Base-by-base conservation (phyloP, 2,888 invertebrate genomes). In the Melolontha melolontha region DNA sequence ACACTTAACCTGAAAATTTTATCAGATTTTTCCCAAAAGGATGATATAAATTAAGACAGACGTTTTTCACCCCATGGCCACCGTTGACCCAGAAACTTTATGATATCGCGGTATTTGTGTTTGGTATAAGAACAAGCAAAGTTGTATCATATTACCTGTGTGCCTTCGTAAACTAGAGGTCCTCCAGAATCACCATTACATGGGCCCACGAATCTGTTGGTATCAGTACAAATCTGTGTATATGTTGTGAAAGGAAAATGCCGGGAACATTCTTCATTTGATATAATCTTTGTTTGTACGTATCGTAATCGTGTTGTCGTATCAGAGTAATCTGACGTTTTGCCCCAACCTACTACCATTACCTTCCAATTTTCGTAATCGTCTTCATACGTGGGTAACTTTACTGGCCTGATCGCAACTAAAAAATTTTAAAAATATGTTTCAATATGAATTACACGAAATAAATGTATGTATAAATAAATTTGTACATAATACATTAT, bases 111-210 rank as follows among this genome's bases (percentile, higher is more conserved):
- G n/a, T n/a, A n/a, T n/a, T n/a, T n/a, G n/a, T n/a, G n/a, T n/a
- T n/a, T n/a, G n/a, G n/a, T n/a, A n/a, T n/a, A n/a, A n/a, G n/a
- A n/a, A n/a, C n/a, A n/a, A n/a, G n/a, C n/a, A n/a, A n/a, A n/a
- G n/a, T n/a, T n/a, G n/a, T n/a, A n/a, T n/a, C n/a, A n/a, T 22
- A 22, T 34, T 34, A 66, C 66, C 64, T 68, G 68, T 55, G 64
- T 68, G 12, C 29, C 50, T 14, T 55, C 22, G 50, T 50, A 41
- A 16, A 64, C 40, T 34, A 68, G 34, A 27, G 68, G 68, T 29
- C 64, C 63, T 6, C 68, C 68, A 16, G 64, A 64, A 49, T 68
- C 68, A 7, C 68, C 68, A 57, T 68, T 62, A 17, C 68, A 68
- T 41, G 68, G 55, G 5, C 68, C 68, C 16, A 50, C 17, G 16